A percentile compares a stretch with the other conserved stretches of the same genome.
Conservation (phyloP, 2,113 vertebrate genomes). For the Lampris megalopsis region DNA sequence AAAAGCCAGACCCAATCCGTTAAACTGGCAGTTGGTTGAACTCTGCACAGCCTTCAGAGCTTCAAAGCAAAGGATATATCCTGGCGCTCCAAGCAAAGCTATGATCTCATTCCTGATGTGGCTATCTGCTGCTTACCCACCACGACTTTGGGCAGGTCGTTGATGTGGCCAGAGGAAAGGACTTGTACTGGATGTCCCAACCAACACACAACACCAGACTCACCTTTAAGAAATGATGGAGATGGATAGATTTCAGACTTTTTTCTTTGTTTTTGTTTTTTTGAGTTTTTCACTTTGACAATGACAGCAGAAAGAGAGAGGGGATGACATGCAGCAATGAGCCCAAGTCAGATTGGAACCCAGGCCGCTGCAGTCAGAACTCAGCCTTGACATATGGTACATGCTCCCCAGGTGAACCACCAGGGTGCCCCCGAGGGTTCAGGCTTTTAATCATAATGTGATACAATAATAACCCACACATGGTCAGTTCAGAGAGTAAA, state of each 20-base stretch:
- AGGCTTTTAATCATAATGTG: conserved; percentile 15
- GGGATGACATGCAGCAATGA: too few relatives aligned
- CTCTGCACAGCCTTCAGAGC: conserved; percentile 56
- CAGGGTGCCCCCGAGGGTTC: too few relatives aligned
- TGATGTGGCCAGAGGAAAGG: neutral
- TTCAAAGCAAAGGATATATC: conserved; percentile 69
- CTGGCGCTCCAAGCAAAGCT: conserved; percentile 48
- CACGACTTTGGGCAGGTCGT: conserved; percentile 33
- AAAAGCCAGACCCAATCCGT: conserved; percentile 64
- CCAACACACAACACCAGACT: neutral
- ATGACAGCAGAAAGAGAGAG: too few relatives aligned
- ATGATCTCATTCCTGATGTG: conserved; percentile 47
- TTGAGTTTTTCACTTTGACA: too few relatives aligned
- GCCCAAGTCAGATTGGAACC: too few relatives aligned
- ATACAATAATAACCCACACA: conserved; percentile 29
- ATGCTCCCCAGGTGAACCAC: too few relatives aligned
- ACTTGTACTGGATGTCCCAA: conserved; percentile 19
- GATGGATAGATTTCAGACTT: neutral
- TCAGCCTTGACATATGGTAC: too few relatives aligned
- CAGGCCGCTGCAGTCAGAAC: too few relatives aligned
- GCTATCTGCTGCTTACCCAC: conserved; percentile 49
- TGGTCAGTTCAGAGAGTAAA: neutral
- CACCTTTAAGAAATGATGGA: neutral
- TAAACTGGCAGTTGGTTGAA: conserved; percentile 66
- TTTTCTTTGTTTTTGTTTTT: too few relatives aligned